Base-by-base conservation (phyloP, 1,140 invertebrate genomes). In the Piezodorus guildinii region DNA sequence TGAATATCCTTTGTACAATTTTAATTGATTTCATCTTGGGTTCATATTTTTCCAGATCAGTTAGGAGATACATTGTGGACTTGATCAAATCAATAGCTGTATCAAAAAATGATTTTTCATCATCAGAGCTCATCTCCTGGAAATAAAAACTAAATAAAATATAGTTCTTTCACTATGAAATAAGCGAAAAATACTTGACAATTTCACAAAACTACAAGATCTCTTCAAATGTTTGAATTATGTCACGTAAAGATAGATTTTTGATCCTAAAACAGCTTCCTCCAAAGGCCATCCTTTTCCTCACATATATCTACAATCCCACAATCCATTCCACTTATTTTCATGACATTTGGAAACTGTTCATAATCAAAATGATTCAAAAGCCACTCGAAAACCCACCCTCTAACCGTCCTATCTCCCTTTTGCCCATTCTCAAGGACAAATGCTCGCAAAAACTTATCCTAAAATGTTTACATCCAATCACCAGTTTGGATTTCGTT, bases 221-320 rank as follows among this genome's bases (percentile, higher is more conserved):
- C 21, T 52, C 21, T 52, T 12, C 51, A 52, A 52, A 52, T n/a
- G 15, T 46, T 46, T 46, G 45, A 46, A 46, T 46, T 46, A 46
- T 46, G 3, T 4, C 8, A 30, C 27, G 8, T 4, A 30, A 30
- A 3, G 27, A 30, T 30, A 4, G 27, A 30, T 30, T 30, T 30
- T n/a, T n/a, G n/a, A n/a, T n/a, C n/a, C n/a, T n/a, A n/a, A n/a
- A n/a, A n/a, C n/a, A n/a, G n/a, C n/a, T n/a, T n/a, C n/a, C n/a
- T n/a, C n/a, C n/a, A n/a, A n/a, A n/a, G n/a, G n/a, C n/a, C n/a
- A n/a, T n/a, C n/a, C n/a, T n/a, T n/a, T n/a, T n/a, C n/a, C n/a
- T n/a, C n/a, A n/a, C n/a, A n/a, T n/a, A n/a, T n/a, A n/a, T n/a
- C n/a, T n/a, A n/a, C n/a, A n/a, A n/a, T n/a, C n/a, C n/a, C n/a